phyloP scores from a whole-genome alignment of 2,888 invertebrate species.

The Eumerus sabulonum region DNA sequence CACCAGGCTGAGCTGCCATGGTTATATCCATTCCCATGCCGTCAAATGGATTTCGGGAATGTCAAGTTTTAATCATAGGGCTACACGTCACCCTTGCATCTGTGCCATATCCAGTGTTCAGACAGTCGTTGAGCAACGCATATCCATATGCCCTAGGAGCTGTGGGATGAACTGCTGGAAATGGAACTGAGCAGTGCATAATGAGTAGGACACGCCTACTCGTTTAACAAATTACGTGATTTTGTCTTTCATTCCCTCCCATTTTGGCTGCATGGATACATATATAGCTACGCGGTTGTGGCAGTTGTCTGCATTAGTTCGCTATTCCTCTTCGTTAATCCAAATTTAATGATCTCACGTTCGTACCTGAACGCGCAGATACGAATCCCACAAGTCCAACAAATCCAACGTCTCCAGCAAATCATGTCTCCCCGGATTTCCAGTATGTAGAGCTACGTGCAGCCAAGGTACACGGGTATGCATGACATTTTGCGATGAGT shows the following conservation, averaged over 20 bases:
- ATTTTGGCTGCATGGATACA: conserved; percentile 13
- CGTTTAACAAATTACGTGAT: conserved; percentile 69
- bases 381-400: not conserved
- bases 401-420: conserved; percentile 1
- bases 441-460: conserved; percentile 5
- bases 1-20: conserved; percentile 42
- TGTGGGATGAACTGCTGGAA: too few species aligned
- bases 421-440: not conserved
- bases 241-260: conserved; percentile 65
- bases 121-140: conserved; percentile 3
- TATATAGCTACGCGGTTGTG: conserved; percentile 26
- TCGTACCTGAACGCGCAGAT: conserved; percentile 34
- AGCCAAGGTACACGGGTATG: conserved; percentile 7
- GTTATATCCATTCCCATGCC: not conserved
- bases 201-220: conserved; percentile 66
- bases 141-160: conserved; percentile 54
- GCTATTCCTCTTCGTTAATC: conserved; percentile 47
- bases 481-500: conserved; percentile 51
- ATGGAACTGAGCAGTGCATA: conserved; percentile 12
- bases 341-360: conserved; percentile 67
- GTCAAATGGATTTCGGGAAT: conserved; percentile 49
- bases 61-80: conserved; percentile 69
- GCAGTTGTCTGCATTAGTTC: not conserved
- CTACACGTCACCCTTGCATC: conserved; percentile 28
- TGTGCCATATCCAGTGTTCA: not conserved